These are phyloP conservation scores for Isoperla grammatica DNA, from an alignment of 2,888 invertebrate species.

Conservation along the genomic window DNA sequence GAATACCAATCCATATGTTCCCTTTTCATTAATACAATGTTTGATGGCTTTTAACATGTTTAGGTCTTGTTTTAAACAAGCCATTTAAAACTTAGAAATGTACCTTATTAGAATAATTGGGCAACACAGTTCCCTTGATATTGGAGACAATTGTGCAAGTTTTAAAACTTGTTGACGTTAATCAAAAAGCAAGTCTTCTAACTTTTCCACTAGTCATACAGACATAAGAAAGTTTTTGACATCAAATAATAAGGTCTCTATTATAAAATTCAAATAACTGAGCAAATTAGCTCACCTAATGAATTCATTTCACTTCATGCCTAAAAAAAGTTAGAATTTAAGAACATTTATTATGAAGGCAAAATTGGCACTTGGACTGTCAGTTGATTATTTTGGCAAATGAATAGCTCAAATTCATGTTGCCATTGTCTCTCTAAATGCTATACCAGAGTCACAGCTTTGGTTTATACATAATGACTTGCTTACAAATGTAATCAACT, in stretches of 20 bases:
- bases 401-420: conserved; percentile 1
- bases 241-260: too few relatives aligned
- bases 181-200: too few relatives aligned
- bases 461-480: too few relatives aligned
- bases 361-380: conserved; percentile 31
- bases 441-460: not conserved
- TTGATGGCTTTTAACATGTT: not conserved
- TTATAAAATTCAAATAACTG: conserved; percentile 7
- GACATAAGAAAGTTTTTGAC: too few relatives aligned
- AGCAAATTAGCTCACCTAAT: not conserved
- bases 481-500: too few relatives aligned
- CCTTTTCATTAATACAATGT: conserved; percentile 11
- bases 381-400: conserved; percentile 10
- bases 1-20: conserved; percentile 18
- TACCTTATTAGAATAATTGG: too few relatives aligned
- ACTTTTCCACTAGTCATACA: too few relatives aligned
- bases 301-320: conserved; percentile 7
- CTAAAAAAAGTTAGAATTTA: not conserved
- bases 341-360: conserved; percentile 25
- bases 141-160: not conserved
- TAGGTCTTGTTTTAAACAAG: conserved; percentile 14
- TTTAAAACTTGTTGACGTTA: not conserved
- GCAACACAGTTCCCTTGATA: not conserved
- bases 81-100: not conserved
- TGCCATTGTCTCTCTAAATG: conserved; percentile 8